phyloP scores from a whole-genome alignment of 2,888 invertebrate species.

The Idaea straminata region DNA sequence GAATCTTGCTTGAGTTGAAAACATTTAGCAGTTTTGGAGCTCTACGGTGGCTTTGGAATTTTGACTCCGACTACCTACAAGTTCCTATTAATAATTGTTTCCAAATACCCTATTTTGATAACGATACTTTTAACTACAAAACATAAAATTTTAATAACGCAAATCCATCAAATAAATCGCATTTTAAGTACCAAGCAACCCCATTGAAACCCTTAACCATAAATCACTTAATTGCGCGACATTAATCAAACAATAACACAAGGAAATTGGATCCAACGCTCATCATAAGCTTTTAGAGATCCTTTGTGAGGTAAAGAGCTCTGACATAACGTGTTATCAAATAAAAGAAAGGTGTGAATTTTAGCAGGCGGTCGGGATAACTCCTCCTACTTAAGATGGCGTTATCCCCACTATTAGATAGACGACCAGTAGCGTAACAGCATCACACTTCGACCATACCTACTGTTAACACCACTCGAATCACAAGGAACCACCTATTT shows the following conservation, averaged over 20 bases:
- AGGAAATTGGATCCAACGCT: conserved; percentile 67
- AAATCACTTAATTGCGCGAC: conserved; percentile 69
- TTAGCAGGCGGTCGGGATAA: conserved; percentile 67
- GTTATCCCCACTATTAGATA: conserved; percentile 59
- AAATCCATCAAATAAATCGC: conserved; percentile 2
- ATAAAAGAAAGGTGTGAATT: conserved; percentile 80
- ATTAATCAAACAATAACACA: conserved; percentile 72
- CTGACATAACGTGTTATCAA: conserved; percentile 78
- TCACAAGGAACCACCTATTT: conserved; percentile 71
- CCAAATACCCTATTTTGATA: neutral
- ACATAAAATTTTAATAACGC: neutral
- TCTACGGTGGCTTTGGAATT: too few species aligned
- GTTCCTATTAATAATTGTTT: neutral
- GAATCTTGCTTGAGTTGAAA: too few species aligned
- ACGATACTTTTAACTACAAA: neutral
- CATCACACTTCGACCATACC: conserved; percentile 61
- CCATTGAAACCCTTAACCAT: conserved; percentile 45
- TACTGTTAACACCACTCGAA: conserved; percentile 51
- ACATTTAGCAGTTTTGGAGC: too few species aligned
- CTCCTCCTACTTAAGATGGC: conserved; percentile 77
- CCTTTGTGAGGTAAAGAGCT: conserved; percentile 74
- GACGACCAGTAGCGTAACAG: conserved; percentile 68
- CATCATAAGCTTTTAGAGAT: conserved; percentile 77
- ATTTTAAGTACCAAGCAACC: conserved; percentile 12
- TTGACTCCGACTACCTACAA: too few species aligned